Base-by-base conservation (phyloP, 2,888 invertebrate species). In the Calameuta pallipes region DNA sequence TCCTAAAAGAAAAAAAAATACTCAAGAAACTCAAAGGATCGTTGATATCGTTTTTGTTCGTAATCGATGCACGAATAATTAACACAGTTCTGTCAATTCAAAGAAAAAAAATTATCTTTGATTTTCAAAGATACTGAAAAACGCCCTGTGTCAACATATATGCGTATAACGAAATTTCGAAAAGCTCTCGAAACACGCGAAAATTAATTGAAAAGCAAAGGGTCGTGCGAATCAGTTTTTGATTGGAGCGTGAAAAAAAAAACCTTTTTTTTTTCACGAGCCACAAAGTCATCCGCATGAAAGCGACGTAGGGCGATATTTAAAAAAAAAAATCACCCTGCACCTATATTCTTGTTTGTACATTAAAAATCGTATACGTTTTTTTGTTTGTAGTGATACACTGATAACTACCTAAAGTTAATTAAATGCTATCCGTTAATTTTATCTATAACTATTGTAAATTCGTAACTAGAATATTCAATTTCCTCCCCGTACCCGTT, bases 311-410 rank as follows among this genome's bases (percentile, higher is more conserved):
- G 56, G 56, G 56, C 56, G 56, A 56, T 6, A 15, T 56, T 56
- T 56, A 56, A 34, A 9, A 71, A 71, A 71, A 71, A 70, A 70
- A n/a, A 15, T 71, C 71, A 71, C 71, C 33, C 71, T 71, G 71
- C 71, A 34, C 71, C 71, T 71, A 71, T 78, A 79, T 77, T 83
- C 79, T 81, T 86, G 71, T 91, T 91, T 91, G 91, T 91, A 91
- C 91, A 91, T 91, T 89, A 89, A 90, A 91, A 91, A 90, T 91
- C 91, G 91, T 91, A 91, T 91, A 91, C 91, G 85, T 89, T 56
- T 56, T 23, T 56, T 56, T 23, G 37, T 23, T 91, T 85, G 88
- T 90, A 88, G 85, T 90, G 86, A 88, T 91, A 91, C 91, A 91
- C 87, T 87, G 89, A 91, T 86, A 89, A 90, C 87, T 88, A 86